A percentile compares a stretch with the other conserved stretches of the same genome.
phyloP scores from a whole-genome alignment of 2,113 vertebrate species.

The Semicossyphus pulcher region DNA sequence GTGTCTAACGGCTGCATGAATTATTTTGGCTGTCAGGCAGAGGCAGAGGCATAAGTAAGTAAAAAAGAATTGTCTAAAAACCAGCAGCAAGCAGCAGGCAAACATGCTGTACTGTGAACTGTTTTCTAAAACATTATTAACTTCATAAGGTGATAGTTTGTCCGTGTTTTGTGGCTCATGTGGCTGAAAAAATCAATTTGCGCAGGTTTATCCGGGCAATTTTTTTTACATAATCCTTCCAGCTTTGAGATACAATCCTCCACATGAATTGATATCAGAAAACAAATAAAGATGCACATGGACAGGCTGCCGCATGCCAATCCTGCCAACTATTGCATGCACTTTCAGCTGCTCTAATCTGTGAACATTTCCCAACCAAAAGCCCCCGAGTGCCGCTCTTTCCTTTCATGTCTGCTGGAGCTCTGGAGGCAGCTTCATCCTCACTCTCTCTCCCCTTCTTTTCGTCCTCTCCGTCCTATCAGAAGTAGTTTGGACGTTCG shows the following conservation, averaged over 20 bases:
- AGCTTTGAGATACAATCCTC: background rate
- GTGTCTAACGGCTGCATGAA: too few species aligned
- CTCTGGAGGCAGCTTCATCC: conserved; percentile 27
- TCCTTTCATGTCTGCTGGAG: conserved; percentile 33
- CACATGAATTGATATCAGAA: background rate
- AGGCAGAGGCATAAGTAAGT: too few species aligned
- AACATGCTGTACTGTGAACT: too few species aligned
- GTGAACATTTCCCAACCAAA: conserved; percentile 15
- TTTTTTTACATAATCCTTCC: background rate
- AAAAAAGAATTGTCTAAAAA: too few species aligned
- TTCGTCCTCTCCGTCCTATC: background rate
- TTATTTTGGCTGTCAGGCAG: too few species aligned
- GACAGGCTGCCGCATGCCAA: background rate
- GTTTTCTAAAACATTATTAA: too few species aligned
- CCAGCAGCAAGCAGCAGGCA: too few species aligned
- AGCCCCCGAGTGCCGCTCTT: conserved; percentile 9
- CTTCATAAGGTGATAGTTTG: too few species aligned
- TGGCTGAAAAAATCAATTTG: background rate
- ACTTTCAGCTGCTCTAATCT: conserved; percentile 14
- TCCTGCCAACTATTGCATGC: conserved; percentile 26
- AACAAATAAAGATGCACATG: background rate
- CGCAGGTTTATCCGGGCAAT: background rate
- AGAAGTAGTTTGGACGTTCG: conserved; percentile 28
- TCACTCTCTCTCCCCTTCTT: background rate
- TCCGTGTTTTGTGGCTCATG: too few species aligned